phyloP scores from a whole-genome alignment of 2,888 invertebrate species.

The Cactoblastis cactorum region DNA sequence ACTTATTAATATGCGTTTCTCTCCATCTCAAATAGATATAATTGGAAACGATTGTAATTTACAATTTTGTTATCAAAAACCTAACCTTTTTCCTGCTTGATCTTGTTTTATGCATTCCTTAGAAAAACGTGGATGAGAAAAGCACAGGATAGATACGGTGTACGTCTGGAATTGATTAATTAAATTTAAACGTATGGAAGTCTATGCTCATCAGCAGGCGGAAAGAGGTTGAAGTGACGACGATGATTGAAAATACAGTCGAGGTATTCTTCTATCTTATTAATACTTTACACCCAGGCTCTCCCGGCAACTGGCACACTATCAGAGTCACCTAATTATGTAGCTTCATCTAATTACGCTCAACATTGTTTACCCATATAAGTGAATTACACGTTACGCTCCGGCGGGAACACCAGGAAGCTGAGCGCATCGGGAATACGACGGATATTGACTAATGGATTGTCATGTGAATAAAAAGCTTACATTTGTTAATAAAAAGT shows the following conservation, averaged over 20 bases:
- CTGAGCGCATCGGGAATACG: not conserved
- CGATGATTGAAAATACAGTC: not conserved
- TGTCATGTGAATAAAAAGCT: not conserved
- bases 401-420: constrained; percentile 16
- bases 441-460: constrained; percentile 3
- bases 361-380: constrained; percentile 25
- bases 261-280: not conserved
- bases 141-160: too few relatives aligned
- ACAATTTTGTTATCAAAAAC: too few relatives aligned
- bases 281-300: constrained; percentile 2
- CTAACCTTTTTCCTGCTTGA: too few relatives aligned
- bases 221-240: too few relatives aligned
- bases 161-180: too few relatives aligned
- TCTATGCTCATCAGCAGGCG: too few relatives aligned
- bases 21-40: too few relatives aligned
- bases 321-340: constrained; percentile 20
- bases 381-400: constrained; percentile 29
- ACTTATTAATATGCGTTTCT: too few relatives aligned
- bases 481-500: not conserved
- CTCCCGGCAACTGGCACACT: constrained; percentile 13
- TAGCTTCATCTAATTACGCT: constrained; percentile 22
- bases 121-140: too few relatives aligned
- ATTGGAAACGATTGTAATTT: too few relatives aligned
- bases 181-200: too few relatives aligned
- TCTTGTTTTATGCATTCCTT: too few relatives aligned